These are phyloP conservation scores for Emydoidea blandingii DNA, from an alignment of 2,797 vertebrate species.

Conservation along the genomic window DNA sequence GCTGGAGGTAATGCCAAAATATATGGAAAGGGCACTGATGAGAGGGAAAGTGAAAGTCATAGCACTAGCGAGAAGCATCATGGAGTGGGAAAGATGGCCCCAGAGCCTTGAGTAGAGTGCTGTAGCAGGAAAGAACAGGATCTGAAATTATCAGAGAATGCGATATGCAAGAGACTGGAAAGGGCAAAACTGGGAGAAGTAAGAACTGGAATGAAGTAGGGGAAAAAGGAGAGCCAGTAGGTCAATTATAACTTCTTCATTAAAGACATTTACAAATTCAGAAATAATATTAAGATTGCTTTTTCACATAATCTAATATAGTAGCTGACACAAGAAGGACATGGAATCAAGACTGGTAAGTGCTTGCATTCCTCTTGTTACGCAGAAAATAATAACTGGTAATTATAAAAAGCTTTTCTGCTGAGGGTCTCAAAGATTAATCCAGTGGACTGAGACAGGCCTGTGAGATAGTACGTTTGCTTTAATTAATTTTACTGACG, in stretches of 20 bases:
- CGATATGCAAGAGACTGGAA: not conserved
- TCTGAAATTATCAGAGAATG: not conserved
- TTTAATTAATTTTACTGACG: not conserved
- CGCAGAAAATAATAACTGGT: conserved; percentile 46
- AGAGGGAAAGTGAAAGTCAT: accelerated
- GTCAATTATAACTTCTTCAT: not conserved
- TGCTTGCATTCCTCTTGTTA: conserved; percentile 20
- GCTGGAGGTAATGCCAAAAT: not conserved
- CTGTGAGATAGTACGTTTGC: not conserved
- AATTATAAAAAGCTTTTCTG: conserved; percentile 47
- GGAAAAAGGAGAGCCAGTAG: not conserved
- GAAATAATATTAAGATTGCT: not conserved
- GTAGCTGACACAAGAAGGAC: conserved; percentile 47
- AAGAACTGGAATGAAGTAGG: not conserved
- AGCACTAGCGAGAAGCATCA: not conserved
- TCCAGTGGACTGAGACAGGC: not conserved
- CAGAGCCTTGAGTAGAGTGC: not conserved
- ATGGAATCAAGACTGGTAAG: conserved; percentile 49
- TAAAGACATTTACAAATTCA: conserved; percentile 7
- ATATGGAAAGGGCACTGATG: not conserved
- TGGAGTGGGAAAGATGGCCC: not conserved
- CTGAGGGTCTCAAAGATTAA: conserved; percentile 34
- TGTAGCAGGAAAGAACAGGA: not conserved
- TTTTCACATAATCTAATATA: not conserved
- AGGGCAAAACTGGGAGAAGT: not conserved